Evolutionary conservation across 2,888 invertebrate species (phyloP), one percentile per base, ranked within the genome.

Genomic region (Zhuqinia jingwanae): DNA sequence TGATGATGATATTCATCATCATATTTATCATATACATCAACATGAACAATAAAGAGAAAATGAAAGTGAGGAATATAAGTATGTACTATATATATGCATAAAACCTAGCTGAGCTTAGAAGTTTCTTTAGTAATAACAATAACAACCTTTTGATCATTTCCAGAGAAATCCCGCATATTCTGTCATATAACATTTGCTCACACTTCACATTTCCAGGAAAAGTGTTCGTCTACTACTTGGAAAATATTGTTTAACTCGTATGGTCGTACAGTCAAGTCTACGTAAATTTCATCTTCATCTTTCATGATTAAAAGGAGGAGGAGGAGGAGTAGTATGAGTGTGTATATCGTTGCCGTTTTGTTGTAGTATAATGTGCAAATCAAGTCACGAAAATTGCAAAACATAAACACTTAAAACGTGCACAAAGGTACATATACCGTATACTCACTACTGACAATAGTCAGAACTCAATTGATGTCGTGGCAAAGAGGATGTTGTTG

Each of bases 281-380:
- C 25, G 58, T 68, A 13, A 13, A 22, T 68, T 68, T 68, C 45
- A 68, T 63, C 63, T 63, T 27, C 60, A 60, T 68, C 45, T 45
- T 68, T 68, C 68, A 68, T 68, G 68, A 45, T 68, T 68, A 45
- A 36, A 65, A 65, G 17, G n/a, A n/a, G n/a, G n/a, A n/a, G n/a
- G n/a, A n/a, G 36, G 36, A 36, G 36, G 36, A 36, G 36, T 3
- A 8, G 36, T 36, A 36, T 36, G 36, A 3, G 36, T 6, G 3
- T 5, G 20, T 68, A 45, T 68, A 22, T n/a, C 10, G 20, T 65
- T n/a, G 20, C n/a, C 11, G 17, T 25, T 10, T 1, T 17, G n/a
- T 20, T 68, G 45, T 15, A 10, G 50, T 15, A 50, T 8, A 50
- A 15, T 50, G 50, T 13, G n/a, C 50, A 50, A 50, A 50, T 50